Evolutionary conservation across 2,888 invertebrate species (phyloP).

Genomic region (Acanthoscelides obtectus): DNA sequence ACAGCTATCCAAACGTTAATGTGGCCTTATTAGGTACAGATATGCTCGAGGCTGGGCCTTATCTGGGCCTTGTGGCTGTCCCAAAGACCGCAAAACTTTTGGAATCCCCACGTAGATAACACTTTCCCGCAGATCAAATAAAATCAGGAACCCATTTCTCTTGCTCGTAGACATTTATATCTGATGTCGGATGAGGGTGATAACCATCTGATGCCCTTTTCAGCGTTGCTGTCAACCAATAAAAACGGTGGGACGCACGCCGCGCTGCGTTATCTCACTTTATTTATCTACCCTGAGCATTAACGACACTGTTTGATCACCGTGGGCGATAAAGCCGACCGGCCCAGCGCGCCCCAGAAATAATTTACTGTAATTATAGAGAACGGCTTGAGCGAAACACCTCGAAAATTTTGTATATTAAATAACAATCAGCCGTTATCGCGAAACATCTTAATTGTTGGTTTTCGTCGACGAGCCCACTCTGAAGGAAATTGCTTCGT

Average conservation of each 20-base stretch:
- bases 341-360: neutral
- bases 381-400: constrained; percentile 1
- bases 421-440: constrained; percentile 9
- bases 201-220: neutral
- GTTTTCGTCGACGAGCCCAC: constrained; percentile 1
- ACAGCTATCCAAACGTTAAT: too few relatives aligned
- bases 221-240: neutral
- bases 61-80: too few relatives aligned
- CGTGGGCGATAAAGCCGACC: neutral
- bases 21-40: too few relatives aligned
- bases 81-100: too few relatives aligned
- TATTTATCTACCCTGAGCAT: neutral
- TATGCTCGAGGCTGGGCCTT: too few relatives aligned
- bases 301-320: constrained; percentile 4
- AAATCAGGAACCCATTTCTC: neutral
- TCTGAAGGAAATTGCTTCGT: neutral
- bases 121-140: neutral
- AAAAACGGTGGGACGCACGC: neutral
- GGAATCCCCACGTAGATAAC: neutral
- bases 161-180: neutral
- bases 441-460: constrained; percentile 1
- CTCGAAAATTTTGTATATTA: constrained; percentile 9
- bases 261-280: neutral
- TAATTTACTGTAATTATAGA: constrained; percentile 5
- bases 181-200: neutral